These are phyloP conservation scores for Spodoptera picta DNA, from an alignment of 2,888 invertebrate species.

Conservation along the genomic window DNA sequence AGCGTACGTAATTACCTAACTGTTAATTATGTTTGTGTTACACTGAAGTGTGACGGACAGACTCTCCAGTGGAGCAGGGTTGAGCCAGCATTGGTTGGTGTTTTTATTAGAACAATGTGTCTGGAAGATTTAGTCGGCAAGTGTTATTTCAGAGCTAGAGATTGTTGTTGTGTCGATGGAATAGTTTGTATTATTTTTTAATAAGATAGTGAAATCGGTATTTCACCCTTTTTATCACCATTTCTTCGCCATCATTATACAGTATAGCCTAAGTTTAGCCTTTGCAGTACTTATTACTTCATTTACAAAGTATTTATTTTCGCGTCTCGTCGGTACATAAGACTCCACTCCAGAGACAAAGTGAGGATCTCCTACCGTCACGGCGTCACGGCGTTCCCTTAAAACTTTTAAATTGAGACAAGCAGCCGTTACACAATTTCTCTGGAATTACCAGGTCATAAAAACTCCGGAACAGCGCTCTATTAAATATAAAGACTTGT, in stretches of 20 bases:
- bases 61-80: constrained; percentile 12
- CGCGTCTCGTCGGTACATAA: constrained; percentile 3
- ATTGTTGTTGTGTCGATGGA: too few relatives aligned
- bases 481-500: constrained; percentile 54
- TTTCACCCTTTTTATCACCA: too few relatives aligned
- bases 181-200: neutral
- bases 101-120: constrained; percentile 21
- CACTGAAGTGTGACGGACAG: constrained; percentile 25
- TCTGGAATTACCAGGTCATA: constrained; percentile 51
- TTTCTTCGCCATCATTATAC: too few relatives aligned
- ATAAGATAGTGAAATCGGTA: neutral
- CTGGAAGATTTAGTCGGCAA: constrained; percentile 1
- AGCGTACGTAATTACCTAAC: constrained; percentile 49
- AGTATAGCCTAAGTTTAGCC: neutral
- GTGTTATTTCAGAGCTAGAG: neutral
- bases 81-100: constrained; percentile 15
- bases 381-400: constrained; percentile 33
- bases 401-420: constrained; percentile 53
- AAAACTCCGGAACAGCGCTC: constrained; percentile 47
- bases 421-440: constrained; percentile 53
- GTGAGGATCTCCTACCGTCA: constrained; percentile 20
- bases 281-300: constrained; percentile 6
- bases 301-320: constrained; percentile 37
- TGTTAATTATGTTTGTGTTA: constrained; percentile 46
- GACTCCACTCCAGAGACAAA: constrained; percentile 24